phyloP scores from a whole-genome alignment of 1,140 invertebrate genomes.

The Drosophila funebris region DNA sequence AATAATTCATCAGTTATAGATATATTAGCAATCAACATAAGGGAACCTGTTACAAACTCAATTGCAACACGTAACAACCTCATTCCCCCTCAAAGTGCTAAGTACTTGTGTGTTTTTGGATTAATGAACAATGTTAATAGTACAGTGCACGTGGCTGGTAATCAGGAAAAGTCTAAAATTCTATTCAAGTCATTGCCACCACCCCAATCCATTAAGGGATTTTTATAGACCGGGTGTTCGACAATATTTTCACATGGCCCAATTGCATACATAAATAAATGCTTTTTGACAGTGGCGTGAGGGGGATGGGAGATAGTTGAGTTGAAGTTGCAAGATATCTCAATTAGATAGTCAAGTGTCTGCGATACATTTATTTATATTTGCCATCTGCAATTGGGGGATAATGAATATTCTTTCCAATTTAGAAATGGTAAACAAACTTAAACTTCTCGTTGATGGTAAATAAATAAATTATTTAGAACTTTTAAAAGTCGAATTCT shows the following conservation, averaged over 20 bases:
- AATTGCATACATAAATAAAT: conserved; percentile 29
- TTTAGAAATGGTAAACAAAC: too few species aligned
- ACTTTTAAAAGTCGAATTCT: too few species aligned
- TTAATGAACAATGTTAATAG: not conserved
- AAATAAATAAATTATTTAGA: not conserved
- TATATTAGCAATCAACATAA: not conserved
- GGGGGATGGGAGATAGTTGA: not conserved
- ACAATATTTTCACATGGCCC: conserved; percentile 40
- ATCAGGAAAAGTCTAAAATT: conserved; percentile 8
- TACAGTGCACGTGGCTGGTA: conserved; percentile 13
- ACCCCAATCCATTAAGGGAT: conserved; percentile 23
- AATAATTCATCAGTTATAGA: not conserved
- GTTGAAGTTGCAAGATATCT: conserved; percentile 18
- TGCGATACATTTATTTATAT: conserved; percentile 17
- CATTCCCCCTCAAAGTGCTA: not conserved
- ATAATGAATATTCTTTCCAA: too few species aligned
- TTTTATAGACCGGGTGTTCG: conserved; percentile 27
- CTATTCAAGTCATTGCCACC: not conserved
- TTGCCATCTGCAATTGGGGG: not conserved
- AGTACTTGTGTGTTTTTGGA: not conserved
- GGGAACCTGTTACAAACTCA: not conserved
- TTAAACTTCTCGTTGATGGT: not conserved
- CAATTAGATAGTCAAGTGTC: conserved; percentile 42
- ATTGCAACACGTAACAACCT: not conserved
- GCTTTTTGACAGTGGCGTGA: not conserved